Base-by-base conservation (phyloP, 2,113 vertebrate genomes). In the Rhinogobius similis region DNA sequence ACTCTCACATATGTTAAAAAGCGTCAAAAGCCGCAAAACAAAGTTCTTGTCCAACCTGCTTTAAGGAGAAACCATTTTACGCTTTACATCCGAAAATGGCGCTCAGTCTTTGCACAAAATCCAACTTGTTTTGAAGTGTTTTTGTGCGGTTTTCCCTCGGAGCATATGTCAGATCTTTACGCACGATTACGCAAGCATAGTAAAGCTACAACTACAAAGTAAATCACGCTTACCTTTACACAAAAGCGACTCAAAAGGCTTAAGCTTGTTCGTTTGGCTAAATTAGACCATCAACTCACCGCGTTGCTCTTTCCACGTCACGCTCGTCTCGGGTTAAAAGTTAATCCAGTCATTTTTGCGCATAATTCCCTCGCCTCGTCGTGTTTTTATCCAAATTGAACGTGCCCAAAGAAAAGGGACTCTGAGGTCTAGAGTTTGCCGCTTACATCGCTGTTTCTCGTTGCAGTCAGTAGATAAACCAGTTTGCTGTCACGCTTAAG, bases 401-500 rank as follows among this genome's bases (percentile, higher is more conserved):
- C 58, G 69, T 70, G 67, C 70, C n/a, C 65, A 16, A 52, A 65
- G 48, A 21, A 56, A 58, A 27, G 53, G 24, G 53, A 56, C 53
- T 56, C 26, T 29, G 12, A 29, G 18, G 26, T 10, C 12, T 58
- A 2, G 0, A 53, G 62, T 68, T 72, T 69, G 36, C 1, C 41
- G 43, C 38, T 62, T 38, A 68, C 55, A 58, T 58, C 55, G 55
- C 55, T 24, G 41, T 75, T 4, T 27, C 26, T 67, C 64, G 62
- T 9, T 4, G 41, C 29, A 20, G 48, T 55, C 50, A 82, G 67
- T 72, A 77, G 81, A 44, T 46, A 29, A 90, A 92, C 90, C 90
- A 83, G 91, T 91, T 91, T 81, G 26, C 11, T 75, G 70, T 89
- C 86, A 87, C 32, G 80, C 90, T 82, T 4, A 50, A 83, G 83